phyloP scores from a whole-genome alignment of 2,888 invertebrate species.

The Caenorhabditis sp. region DNA sequence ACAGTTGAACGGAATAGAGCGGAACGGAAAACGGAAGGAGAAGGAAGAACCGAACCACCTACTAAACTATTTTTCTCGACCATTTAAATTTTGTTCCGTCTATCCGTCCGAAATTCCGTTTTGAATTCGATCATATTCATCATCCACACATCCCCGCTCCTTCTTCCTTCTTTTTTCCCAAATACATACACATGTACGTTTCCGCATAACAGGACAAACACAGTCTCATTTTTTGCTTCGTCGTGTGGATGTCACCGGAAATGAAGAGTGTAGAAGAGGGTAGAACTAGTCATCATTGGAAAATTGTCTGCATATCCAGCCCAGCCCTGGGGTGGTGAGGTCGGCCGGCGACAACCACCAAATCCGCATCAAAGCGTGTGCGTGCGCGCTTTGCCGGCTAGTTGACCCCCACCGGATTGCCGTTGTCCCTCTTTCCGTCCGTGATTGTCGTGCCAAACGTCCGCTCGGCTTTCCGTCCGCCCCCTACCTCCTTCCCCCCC shows the following conservation, averaged over 20 bases:
- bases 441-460: conserved; percentile 55
- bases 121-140: not conserved
- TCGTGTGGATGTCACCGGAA: conserved; percentile 36
- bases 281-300: conserved; percentile 49
- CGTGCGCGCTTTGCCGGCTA: conserved; percentile 34
- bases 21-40: no score
- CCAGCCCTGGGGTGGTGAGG: no score
- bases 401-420: conserved; percentile 56
- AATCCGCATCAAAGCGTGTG: conserved; percentile 60
- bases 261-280: conserved; percentile 39
- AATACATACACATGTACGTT: conserved; percentile 33
- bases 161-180: no score
- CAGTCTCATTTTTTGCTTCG: conserved; percentile 44
- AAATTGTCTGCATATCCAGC: conserved; percentile 53
- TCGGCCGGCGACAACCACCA: conserved; percentile 36
- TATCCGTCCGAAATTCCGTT: not conserved
- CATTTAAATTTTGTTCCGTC: not conserved
- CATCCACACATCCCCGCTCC: no score
- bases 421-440: conserved; percentile 30
- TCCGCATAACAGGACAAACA: conserved; percentile 62
- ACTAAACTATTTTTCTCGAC: conserved; percentile 35
- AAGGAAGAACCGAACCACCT: no score
- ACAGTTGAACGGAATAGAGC: conserved; percentile 27
- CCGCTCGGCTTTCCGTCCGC: conserved; percentile 6
- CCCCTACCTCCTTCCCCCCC: conserved; percentile 18